phyloP scores from a whole-genome alignment of 2,888 invertebrate species.

The Ethmia dodecea region DNA sequence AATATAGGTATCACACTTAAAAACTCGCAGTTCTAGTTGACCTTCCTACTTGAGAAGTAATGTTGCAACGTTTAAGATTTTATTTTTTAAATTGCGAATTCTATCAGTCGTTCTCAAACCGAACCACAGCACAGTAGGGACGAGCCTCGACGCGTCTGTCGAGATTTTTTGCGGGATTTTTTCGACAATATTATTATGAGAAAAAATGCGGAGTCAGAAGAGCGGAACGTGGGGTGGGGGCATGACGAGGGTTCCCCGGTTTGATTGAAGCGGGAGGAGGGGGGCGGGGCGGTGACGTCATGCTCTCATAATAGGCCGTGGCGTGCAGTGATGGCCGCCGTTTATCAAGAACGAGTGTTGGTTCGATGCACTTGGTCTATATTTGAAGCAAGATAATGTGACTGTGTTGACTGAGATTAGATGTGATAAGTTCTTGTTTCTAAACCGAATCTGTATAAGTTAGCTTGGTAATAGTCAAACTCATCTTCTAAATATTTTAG shows the following conservation, averaged over 20 bases:
- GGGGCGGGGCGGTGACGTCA: slow-evolving; percentile 77
- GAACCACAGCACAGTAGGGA: slow-evolving; percentile 53
- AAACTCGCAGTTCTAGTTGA: no score
- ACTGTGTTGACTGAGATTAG: no score
- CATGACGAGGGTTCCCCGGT: slow-evolving; percentile 75
- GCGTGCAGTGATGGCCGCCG: slow-evolving; percentile 76
- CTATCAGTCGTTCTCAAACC: slow-evolving; percentile 42
- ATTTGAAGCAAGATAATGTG: slow-evolving; percentile 26
- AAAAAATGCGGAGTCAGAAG: slow-evolving; percentile 76
- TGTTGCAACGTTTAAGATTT: slow-evolving; percentile 4
- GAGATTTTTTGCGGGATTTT: slow-evolving; percentile 74
- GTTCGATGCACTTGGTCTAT: slow-evolving; percentile 60
- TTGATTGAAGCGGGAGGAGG: slow-evolving; percentile 73
- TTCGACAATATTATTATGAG: slow-evolving; percentile 76
- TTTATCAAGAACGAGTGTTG: slow-evolving; percentile 66
- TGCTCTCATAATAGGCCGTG: slow-evolving; percentile 75
- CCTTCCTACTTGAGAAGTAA: no score
- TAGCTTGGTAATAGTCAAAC: no score
- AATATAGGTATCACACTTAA: no score
- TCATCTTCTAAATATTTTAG: no score
- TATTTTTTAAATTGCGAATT: slow-evolving; percentile 52
- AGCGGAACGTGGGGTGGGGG: slow-evolving; percentile 74
- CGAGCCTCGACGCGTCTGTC: slow-evolving; percentile 65
- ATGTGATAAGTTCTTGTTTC: no score
- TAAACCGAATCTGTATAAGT: no score